phyloP scores from a whole-genome alignment of 2,888 invertebrate species.

The Tipula lateralis region DNA sequence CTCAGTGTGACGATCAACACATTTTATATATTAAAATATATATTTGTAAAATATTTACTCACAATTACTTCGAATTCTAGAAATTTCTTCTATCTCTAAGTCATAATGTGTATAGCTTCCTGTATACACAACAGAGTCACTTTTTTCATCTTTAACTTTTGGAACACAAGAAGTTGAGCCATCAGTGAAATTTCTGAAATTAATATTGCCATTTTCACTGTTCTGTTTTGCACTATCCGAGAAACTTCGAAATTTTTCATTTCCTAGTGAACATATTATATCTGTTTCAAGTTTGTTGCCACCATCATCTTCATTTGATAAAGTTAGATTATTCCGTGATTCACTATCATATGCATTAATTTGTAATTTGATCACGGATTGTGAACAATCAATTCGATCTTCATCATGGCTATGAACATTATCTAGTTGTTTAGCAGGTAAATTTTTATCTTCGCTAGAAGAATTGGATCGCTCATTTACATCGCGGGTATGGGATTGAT shows the following conservation, averaged over 20 bases:
- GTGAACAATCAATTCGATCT: not conserved
- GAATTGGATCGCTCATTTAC: not conserved
- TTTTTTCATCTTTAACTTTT: conserved; percentile 34
- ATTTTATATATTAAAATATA: no score
- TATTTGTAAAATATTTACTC: not conserved
- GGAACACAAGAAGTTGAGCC: conserved; percentile 27
- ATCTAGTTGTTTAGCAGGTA: not conserved
- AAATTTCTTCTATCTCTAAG: conserved; percentile 36
- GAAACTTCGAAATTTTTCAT: not conserved
- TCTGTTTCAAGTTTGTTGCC: not conserved
- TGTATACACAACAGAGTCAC: conserved; percentile 36
- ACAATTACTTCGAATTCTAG: conserved; percentile 36
- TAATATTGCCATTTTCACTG: not conserved
- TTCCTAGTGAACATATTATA: not conserved
- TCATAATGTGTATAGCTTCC: conserved; percentile 34
- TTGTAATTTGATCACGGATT: not conserved
- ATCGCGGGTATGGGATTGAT: not conserved
- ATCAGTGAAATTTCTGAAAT: not conserved
- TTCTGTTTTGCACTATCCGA: not conserved
- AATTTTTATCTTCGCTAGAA: not conserved
- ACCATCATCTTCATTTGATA: conserved; percentile 7
- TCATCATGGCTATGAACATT: not conserved
- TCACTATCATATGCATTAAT: not conserved
- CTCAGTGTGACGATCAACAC: no score
- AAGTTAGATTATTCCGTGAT: not conserved